Evolutionary conservation across 2,113 vertebrate genomes (phyloP), one percentile per base, ranked within the genome.

Genomic region (Motacilla tschutschensis): DNA sequence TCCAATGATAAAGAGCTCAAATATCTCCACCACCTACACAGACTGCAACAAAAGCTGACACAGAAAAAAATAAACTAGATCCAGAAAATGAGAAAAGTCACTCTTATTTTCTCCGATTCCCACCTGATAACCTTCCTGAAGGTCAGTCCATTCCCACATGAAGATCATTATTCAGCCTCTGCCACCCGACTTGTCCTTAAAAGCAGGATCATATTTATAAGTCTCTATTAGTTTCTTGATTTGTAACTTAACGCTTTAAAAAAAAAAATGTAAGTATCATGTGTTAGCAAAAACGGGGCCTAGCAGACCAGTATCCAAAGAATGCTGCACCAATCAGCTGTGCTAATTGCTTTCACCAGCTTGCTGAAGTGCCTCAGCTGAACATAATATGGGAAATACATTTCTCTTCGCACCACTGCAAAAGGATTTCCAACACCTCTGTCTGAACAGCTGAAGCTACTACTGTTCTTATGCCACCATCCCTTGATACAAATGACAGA

Each of bases 391-490:
- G 38, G 44, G 51, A 75, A 62, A 36, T 25, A 7, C 33, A 83
- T 63, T 88, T 67, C 54, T 77, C 54, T 91, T 51, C 63, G 41
- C 50, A 44, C 6, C 6, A 11, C 63, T 41, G 55, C 6, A 7
- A 53, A 80, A 93, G 43, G 41, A 78, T 85, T 89, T 80, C 79
- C 59, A 87, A 24, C 53, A 75, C 36, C 46, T 87, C 72, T 72
- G 53, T 59, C n/a, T 44, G 59, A 83, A 60, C 21, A 88, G 80
- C 46, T 84, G 88, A 85, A 89, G 28, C 53, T 74, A 21, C 90
- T 83, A 33, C 55, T 77, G 57, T 15, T 92, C 85, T 89, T 51
- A 44, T 46, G 29, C 33, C 48, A 78, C 70, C 50, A 33, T 76
- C 17, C 54, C 62, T 88, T 46, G 24, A 65, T 78, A 48, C 22